phyloP scores from a whole-genome alignment of 92 coral and sea anemone species.

The Bergia sp. region DNA sequence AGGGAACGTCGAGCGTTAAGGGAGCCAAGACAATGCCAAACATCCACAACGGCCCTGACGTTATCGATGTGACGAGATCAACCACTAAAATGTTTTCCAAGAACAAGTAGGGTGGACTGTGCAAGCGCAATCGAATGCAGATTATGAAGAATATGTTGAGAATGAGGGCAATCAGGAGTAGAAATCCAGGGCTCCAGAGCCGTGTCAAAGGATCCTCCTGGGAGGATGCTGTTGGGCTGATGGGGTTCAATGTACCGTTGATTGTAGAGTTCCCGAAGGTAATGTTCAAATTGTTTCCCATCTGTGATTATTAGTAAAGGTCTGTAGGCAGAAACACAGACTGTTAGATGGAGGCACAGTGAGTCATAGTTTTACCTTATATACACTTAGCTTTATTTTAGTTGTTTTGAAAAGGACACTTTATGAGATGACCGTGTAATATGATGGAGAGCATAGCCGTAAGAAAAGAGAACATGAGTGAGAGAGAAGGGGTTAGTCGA shows the following conservation, averaged over 20 bases:
- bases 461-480: no score
- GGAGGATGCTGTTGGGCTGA: not conserved
- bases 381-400: no score
- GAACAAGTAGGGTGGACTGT: not conserved
- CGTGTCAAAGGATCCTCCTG: not conserved
- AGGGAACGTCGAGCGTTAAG: not conserved
- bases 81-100: not conserved
- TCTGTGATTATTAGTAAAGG: not conserved
- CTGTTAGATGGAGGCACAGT: no score
- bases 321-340: not conserved
- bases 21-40: conserved; percentile 5
- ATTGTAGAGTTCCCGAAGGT: not conserved
- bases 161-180: not conserved
- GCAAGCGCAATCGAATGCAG: conserved; percentile 18
- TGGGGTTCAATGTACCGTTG: not conserved
- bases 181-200: conserved; percentile 4
- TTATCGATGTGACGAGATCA: not conserved
- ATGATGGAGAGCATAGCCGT: no score
- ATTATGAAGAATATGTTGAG: not conserved
- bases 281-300: not conserved
- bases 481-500: no score
- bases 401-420: no score
- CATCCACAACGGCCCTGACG: conserved; percentile 23
- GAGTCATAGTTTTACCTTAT: no score
- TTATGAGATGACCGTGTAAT: no score